phyloP scores from a whole-genome alignment of 92 coral and sea anemone genomes.

The Desmophyllum pertusum region DNA sequence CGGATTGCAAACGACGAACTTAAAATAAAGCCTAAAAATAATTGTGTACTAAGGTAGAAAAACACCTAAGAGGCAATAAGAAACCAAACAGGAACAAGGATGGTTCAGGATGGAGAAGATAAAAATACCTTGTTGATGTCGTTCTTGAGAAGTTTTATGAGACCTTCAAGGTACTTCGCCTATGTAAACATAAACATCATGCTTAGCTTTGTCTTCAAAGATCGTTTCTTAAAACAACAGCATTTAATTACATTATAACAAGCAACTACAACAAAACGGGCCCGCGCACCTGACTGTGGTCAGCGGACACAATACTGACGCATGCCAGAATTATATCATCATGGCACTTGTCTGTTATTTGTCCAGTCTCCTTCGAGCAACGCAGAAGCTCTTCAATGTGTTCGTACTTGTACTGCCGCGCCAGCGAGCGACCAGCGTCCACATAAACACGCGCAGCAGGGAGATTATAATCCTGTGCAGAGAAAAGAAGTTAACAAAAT shows the following conservation, averaged over 20 bases:
- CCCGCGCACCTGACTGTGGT: slow-evolving; percentile 88
- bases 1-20: too few species aligned
- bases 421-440: slow-evolving; percentile 86
- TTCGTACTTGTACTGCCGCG: slow-evolving; percentile 82
- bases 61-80: too few species aligned
- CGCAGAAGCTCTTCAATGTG: slow-evolving; percentile 87
- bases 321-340: slow-evolving; percentile 92
- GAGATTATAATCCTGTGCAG: slow-evolving; percentile 83
- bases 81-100: too few species aligned
- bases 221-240: neutral
- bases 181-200: slow-evolving; percentile 16
- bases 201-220: neutral
- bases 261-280: neutral
- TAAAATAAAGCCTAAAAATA: too few species aligned
- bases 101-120: neutral
- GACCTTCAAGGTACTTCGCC: slow-evolving; percentile 91
- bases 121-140: slow-evolving; percentile 83
- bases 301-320: slow-evolving; percentile 83
- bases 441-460: slow-evolving; percentile 89
- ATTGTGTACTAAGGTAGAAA: too few species aligned
- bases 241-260: neutral
- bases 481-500: neutral
- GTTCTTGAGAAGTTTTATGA: slow-evolving; percentile 80
- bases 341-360: slow-evolving; percentile 85
- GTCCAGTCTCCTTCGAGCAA: slow-evolving; percentile 85